Conservation (phyloP, 2,797 vertebrate genomes). For the Antennarius maculatus region DNA sequence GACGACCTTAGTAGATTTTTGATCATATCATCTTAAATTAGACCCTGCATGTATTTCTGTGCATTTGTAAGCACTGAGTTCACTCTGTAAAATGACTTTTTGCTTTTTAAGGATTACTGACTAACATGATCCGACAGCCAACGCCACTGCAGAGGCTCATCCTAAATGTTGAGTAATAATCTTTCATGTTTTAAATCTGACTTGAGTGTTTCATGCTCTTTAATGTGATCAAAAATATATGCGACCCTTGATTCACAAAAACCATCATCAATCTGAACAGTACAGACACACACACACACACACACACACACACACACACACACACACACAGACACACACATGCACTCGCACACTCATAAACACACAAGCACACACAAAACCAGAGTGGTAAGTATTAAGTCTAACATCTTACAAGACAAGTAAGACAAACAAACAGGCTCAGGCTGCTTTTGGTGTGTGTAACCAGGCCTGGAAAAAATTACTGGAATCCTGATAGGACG, state of each 20-base stretch:
- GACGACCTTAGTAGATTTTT: conserved; percentile 13
- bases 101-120: conserved; percentile 45
- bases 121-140: conserved; percentile 68
- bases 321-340: too few species aligned
- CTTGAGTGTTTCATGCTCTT: conserved; percentile 66
- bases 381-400: background rate
- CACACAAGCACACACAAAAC: too few species aligned
- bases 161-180: conserved; percentile 40
- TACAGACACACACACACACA: too few species aligned
- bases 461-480: background rate
- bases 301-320: too few species aligned
- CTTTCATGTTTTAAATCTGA: conserved; percentile 73
- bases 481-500: conserved; percentile 50
- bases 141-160: conserved; percentile 51
- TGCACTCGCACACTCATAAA: too few species aligned
- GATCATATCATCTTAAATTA: conserved; percentile 13
- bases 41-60: background rate
- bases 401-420: conserved; percentile 4
- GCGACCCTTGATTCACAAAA: conserved; percentile 44
- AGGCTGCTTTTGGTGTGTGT: conserved; percentile 34
- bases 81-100: conserved; percentile 15
- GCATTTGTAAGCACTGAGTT: conserved; percentile 19
- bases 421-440: too few species aligned
- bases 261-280: conserved; percentile 47
- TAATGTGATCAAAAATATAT: conserved; percentile 59